Conservation (phyloP, 2,888 invertebrate genomes). For the Drosophila mercatorum region DNA sequence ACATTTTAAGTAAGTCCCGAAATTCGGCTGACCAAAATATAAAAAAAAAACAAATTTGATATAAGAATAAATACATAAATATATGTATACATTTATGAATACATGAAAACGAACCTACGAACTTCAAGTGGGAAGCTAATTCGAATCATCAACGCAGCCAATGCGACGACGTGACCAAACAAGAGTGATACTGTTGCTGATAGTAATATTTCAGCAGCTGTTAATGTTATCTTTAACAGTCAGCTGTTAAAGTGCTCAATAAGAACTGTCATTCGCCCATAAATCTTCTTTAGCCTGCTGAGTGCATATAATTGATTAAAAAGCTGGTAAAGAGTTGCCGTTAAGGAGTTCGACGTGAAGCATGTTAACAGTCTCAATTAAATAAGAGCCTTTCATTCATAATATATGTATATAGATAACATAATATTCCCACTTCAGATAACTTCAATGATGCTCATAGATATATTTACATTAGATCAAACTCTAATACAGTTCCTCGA, state of each 20-base stretch:
- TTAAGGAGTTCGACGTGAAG: background rate
- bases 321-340: too few species aligned
- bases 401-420: background rate
- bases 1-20: too few species aligned
- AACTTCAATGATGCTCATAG: background rate
- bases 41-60: background rate
- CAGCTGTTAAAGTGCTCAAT: constrained; percentile 3
- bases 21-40: background rate
- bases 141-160: background rate
- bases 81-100: background rate
- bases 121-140: background rate
- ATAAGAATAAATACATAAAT: too few species aligned
- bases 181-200: background rate
- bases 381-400: background rate
- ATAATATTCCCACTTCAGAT: background rate
- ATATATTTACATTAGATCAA: background rate
- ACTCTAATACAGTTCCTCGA: background rate
- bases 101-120: too few species aligned
- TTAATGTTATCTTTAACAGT: constrained; percentile 3
- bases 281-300: background rate
- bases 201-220: background rate
- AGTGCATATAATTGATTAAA: background rate
- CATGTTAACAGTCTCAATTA: background rate
- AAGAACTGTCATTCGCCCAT: background rate
- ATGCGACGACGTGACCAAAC: constrained; percentile 6